Percentiles rank a stretch among this genome's conserved stretches.
Conservation (phyloP, 2,797 vertebrate species). For the Paedocypris micromegethes region DNA sequence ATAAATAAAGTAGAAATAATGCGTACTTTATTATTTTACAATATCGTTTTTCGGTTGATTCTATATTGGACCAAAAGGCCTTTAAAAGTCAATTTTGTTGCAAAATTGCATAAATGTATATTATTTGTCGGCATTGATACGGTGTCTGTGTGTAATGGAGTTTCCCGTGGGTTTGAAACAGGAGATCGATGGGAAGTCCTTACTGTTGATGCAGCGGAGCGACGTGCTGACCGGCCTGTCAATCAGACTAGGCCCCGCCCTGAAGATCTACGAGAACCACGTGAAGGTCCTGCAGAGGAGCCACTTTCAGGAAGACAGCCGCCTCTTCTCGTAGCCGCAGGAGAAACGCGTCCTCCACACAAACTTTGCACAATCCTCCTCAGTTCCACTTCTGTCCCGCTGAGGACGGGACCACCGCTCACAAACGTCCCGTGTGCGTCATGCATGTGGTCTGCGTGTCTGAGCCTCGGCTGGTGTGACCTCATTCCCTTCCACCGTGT, state of each 20-base stretch:
- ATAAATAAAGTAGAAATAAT: too few relatives aligned
- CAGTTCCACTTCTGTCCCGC: not conserved
- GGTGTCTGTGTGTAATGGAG: too few relatives aligned
- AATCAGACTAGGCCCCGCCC: conserved; percentile 85
- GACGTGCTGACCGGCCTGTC: conserved; percentile 87
- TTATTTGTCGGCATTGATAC: too few relatives aligned
- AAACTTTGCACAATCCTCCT: conserved; percentile 32
- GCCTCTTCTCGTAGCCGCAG: conserved; percentile 51
- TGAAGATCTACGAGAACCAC: conserved; percentile 90
- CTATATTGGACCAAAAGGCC: too few relatives aligned
- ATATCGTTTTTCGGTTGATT: too few relatives aligned
- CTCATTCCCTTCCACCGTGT: too few relatives aligned
- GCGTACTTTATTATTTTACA: too few relatives aligned
- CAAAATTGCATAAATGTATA: too few relatives aligned
- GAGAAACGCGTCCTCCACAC: not conserved
- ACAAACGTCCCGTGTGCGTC: conserved; percentile 11
- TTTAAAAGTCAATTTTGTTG: too few relatives aligned
- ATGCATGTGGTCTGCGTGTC: conserved; percentile 12
- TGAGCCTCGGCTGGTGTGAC: not conserved
- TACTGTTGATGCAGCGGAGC: conserved; percentile 86
- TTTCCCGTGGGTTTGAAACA: conserved; percentile 43
- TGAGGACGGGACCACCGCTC: not conserved
- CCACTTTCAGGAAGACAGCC: conserved; percentile 82
- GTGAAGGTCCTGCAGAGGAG: conserved; percentile 85
- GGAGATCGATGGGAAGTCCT: conserved; percentile 88